These are phyloP conservation scores for Osedax fenrisi DNA, from an alignment of 2,888 invertebrate species.

Conservation along the genomic window DNA sequence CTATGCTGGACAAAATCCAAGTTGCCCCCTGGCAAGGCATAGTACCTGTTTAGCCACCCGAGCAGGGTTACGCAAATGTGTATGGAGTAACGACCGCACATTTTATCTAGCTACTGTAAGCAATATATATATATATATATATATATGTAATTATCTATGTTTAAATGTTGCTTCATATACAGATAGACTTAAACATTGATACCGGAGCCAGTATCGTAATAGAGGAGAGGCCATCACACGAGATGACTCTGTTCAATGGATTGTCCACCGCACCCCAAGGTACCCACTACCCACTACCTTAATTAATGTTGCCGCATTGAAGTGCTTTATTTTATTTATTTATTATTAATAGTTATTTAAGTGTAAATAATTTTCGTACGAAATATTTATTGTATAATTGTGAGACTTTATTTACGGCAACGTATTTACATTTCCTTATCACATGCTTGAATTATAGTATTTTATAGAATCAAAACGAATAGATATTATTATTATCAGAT, in stretches of 20 bases:
- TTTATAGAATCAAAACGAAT: too few relatives aligned
- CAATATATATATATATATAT: not conserved
- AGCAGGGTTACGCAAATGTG: not conserved
- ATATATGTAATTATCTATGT: not conserved
- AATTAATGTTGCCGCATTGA: too few relatives aligned
- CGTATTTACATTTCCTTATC: too few relatives aligned
- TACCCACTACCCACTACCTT: too few relatives aligned
- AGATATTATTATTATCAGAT: too few relatives aligned
- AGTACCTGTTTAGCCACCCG: too few relatives aligned
- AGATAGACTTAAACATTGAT: slow-evolving; percentile 65
- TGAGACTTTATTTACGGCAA: too few relatives aligned
- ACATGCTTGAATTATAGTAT: too few relatives aligned
- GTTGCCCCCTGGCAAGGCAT: too few relatives aligned
- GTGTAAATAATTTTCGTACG: too few relatives aligned
- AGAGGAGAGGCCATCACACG: slow-evolving; percentile 77
- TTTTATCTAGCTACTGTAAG: not conserved
- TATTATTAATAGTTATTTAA: slow-evolving; percentile 1
- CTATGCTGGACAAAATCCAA: too few relatives aligned
- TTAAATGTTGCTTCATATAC: not conserved
- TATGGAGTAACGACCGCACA: not conserved
- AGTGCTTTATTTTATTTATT: slow-evolving; percentile 28
- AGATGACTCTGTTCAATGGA: slow-evolving; percentile 80
- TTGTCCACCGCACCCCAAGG: slow-evolving; percentile 75
- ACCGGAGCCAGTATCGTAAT: slow-evolving; percentile 78
- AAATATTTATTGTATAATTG: too few relatives aligned